Conservation (phyloP, 2,113 vertebrate species). For the Turnix velox region DNA sequence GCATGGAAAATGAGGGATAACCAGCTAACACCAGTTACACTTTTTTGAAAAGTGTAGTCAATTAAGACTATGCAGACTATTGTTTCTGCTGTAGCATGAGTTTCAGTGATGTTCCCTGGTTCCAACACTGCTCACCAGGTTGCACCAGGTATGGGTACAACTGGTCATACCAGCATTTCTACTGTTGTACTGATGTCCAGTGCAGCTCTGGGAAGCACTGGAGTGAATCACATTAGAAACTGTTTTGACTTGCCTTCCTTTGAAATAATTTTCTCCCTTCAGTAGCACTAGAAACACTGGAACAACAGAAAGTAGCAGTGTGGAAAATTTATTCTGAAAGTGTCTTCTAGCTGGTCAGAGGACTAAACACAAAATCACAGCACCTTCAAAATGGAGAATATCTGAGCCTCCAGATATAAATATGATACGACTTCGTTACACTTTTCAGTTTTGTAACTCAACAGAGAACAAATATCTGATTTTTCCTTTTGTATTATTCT, state of each 20-base stretch:
- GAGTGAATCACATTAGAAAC: neutral
- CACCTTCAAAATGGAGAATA: neutral
- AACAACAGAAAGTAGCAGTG: neutral
- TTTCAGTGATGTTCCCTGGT: neutral
- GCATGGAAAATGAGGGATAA: neutral
- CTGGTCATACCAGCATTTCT: too few relatives aligned
- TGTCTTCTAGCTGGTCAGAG: neutral
- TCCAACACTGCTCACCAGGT: neutral
- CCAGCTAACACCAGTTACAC: neutral
- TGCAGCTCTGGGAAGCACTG: neutral
- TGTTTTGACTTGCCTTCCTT: neutral
- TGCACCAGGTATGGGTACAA: neutral
- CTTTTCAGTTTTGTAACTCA: neutral
- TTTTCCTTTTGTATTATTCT: neutral
- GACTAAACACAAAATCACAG: neutral
- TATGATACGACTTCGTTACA: neutral
- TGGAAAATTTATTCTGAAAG: neutral
- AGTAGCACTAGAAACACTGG: neutral
- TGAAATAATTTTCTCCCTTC: neutral
- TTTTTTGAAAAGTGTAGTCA: too few relatives aligned
- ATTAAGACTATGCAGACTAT: rapidly evolving
- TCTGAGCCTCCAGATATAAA: neutral
- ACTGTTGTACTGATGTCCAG: neutral
- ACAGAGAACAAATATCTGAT: neutral
- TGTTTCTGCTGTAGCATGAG: neutral